Percentiles rank a stretch among this genome's conserved stretches.
phyloP scores from a whole-genome alignment of 2,113 vertebrate genomes.

The Labrus mixtus region DNA sequence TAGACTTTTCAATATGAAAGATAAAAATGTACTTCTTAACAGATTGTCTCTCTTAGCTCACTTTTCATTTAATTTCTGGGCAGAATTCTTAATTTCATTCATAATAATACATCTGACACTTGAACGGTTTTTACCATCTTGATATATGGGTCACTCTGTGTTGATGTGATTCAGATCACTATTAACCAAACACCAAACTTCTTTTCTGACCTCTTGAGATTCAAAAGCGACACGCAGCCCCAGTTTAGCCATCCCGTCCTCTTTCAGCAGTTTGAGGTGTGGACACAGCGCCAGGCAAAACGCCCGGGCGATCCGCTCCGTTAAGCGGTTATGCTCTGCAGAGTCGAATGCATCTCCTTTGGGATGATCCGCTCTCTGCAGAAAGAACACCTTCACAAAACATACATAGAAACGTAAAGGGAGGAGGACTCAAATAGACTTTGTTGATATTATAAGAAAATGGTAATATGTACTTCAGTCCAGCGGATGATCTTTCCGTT shows the following conservation, averaged over 20 bases:
- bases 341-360: conserved; percentile 87
- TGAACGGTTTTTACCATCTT: not conserved
- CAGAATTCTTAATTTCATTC: not conserved
- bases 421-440: not conserved
- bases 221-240: conserved; percentile 95
- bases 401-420: not conserved
- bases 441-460: not conserved
- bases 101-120: not conserved
- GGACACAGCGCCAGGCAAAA: conserved; percentile 95
- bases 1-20: too few relatives aligned
- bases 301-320: conserved; percentile 93
- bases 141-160: not conserved
- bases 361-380: conserved; percentile 90
- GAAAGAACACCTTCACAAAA: conserved; percentile 90
- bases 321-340: conserved; percentile 92
- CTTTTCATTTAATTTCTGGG: too few relatives aligned
- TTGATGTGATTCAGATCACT: not conserved
- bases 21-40: too few relatives aligned
- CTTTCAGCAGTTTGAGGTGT: conserved; percentile 94
- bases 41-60: too few relatives aligned
- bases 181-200: not conserved
- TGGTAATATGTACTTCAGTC: conserved; percentile 89
- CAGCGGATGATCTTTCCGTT: conserved; percentile 98
- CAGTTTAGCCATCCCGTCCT: conserved; percentile 97
- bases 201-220: conserved; percentile 88